Base-by-base conservation (phyloP, 1,140 invertebrate species). In the Drosophila repleta region DNA sequence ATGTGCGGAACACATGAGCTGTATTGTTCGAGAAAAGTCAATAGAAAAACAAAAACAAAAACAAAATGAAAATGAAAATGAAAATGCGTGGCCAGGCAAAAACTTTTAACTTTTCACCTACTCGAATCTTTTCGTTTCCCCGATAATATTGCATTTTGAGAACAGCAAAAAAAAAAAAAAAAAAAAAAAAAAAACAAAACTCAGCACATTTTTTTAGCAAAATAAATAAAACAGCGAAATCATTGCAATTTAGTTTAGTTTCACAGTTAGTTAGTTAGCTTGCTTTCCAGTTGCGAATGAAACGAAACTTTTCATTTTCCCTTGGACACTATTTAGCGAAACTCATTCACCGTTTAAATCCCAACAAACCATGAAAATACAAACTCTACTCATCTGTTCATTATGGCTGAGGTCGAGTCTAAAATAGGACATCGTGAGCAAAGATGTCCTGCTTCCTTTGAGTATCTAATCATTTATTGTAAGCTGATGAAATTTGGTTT, bases 21-120 rank as follows among this genome's bases (percentile, higher is more conserved):
- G 43, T 56, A 55, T 32, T n/a, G 32, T 60, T 46, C 20, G 18
- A 29, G 35, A 24, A 58, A 57, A 69, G 24, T 20, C 24, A 35
- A 72, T 49, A 52, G 29, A 26, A 69, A 51, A 46, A 63, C 60
- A 68, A 32, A 10, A 32, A 8, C 4, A 37, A 52, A 48, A 79
- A 66, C 61, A 74, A 87, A 90, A 90, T 90, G 88, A 24, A 32
- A 32, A 10, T 32, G 13, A 17, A 53, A 48, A 79, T 70, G 65
- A 74, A 87, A 90, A 90, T 90, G 89, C 89, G 89, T 90, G 89
- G 89, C 89, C 88, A 89, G 83, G 89, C 89, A 90, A 89, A 72
- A 84, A 72, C 63, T 64, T 74, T 84, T 69, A 67, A 73, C 60
- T 77, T 66, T 62, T 83, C 76, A 83, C 79, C 46, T 69, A 67